Evolutionary conservation across 2,113 vertebrate genomes (phyloP).

Genomic region (Pteruthius melanotis): DNA sequence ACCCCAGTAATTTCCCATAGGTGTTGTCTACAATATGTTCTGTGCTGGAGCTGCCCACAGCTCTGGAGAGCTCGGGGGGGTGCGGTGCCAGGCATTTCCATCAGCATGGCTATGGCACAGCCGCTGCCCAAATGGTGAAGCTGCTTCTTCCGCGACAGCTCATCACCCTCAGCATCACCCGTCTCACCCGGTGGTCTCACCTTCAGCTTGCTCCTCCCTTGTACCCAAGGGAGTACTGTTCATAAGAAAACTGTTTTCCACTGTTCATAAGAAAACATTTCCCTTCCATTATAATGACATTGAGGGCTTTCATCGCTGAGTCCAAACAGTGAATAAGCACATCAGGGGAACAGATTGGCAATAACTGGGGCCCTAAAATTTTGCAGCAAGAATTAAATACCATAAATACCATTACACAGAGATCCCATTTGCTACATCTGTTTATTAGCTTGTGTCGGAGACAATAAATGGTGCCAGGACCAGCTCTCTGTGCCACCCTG

Average conservation of each 20-base stretch:
- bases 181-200: too few species aligned
- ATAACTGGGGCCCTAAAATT: not conserved
- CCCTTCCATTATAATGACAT: not conserved
- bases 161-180: not conserved
- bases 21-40: rapidly evolving
- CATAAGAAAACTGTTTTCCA: not conserved
- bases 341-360: not conserved
- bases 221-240: too few species aligned
- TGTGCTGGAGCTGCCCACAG: not conserved
- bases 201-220: not conserved
- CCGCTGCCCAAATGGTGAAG: rapidly evolving
- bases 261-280: not conserved
- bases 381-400: not conserved
- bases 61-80: not conserved
- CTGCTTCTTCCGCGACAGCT: not conserved
- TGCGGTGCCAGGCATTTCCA: rapidly evolving
- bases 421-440: not conserved
- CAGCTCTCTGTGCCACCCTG: not conserved
- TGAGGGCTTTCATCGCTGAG: not conserved
- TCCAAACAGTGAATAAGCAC: not conserved
- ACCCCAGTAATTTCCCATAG: not conserved
- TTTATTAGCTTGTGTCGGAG: not conserved
- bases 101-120: not conserved
- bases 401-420: not conserved
- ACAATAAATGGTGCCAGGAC: not conserved